Conservation (phyloP, 2,888 invertebrate genomes). For the Erebia ligea region DNA sequence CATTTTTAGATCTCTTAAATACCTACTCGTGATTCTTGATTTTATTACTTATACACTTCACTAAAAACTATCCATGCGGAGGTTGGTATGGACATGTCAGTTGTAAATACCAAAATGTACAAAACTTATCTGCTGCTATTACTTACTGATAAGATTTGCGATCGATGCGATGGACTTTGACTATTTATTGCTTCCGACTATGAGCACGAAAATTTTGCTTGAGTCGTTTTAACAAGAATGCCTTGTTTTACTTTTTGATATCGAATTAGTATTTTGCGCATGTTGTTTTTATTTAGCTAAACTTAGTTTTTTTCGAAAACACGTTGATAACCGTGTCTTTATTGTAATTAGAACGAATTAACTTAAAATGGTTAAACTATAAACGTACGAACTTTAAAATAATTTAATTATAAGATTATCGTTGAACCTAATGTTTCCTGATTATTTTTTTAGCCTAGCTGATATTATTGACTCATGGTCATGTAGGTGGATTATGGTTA, state of each 20-base stretch:
- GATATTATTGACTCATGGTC: background rate
- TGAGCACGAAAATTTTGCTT: background rate
- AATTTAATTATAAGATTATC: background rate
- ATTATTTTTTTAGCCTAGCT: background rate
- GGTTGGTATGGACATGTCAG: constrained; percentile 3
- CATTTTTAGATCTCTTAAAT: constrained; percentile 49
- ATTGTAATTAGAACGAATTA: no score
- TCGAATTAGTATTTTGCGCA: background rate
- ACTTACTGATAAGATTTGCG: constrained; percentile 41
- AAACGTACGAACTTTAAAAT: no score
- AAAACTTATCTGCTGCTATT: constrained; percentile 32
- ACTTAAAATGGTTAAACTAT: no score
- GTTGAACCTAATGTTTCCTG: constrained; percentile 7
- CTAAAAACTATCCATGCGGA: constrained; percentile 6
- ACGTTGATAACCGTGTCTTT: no score
- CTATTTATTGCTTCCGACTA: constrained; percentile 10
- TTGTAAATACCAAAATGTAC: constrained; percentile 23
- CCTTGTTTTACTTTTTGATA: background rate
- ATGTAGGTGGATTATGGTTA: background rate
- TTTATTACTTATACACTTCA: constrained; percentile 7
- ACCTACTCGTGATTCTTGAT: no score
- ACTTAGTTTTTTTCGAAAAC: no score
- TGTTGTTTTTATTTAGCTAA: no score
- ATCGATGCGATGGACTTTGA: constrained; percentile 30
- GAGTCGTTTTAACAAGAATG: no score